phyloP scores from a whole-genome alignment of 1,140 invertebrate genomes.

The Drosophila sucinea region DNA sequence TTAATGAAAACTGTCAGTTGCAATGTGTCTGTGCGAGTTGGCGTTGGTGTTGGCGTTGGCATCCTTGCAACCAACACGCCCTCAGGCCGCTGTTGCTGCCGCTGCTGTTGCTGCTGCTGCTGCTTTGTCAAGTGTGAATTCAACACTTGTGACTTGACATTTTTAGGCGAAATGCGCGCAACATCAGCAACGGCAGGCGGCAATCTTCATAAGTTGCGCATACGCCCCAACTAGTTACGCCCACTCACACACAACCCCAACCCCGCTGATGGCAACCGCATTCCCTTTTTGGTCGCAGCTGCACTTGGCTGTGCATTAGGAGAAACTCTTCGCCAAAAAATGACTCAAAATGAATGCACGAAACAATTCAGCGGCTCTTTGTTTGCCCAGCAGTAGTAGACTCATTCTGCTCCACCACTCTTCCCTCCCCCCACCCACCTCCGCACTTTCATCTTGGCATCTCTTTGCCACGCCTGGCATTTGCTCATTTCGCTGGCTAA shows the following conservation, averaged over 20 bases:
- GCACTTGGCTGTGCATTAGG: slow-evolving; percentile 65
- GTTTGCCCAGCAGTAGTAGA: slow-evolving; percentile 58
- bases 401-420: slow-evolving; percentile 6
- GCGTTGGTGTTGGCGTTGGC: slow-evolving; percentile 25
- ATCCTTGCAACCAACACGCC: slow-evolving; percentile 43
- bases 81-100: slow-evolving; percentile 23
- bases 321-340: slow-evolving; percentile 49
- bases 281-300: slow-evolving; percentile 55
- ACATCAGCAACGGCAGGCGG: slow-evolving; percentile 39
- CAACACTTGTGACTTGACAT: slow-evolving; percentile 81
- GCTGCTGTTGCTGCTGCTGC: slow-evolving; percentile 37
- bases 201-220: slow-evolving; percentile 78
- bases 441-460: slow-evolving; percentile 15
- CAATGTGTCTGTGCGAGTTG: slow-evolving; percentile 48
- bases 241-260: slow-evolving; percentile 2
- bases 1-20: slow-evolving; percentile 80
- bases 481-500: slow-evolving; percentile 70
- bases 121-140: slow-evolving; percentile 81
- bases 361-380: slow-evolving; percentile 67
- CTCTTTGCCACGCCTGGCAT: slow-evolving; percentile 32
- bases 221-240: slow-evolving; percentile 34
- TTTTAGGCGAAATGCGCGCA: slow-evolving; percentile 70
- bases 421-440: not conserved
- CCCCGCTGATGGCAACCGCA: slow-evolving; percentile 16
- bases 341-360: slow-evolving; percentile 63